Conservation (phyloP, 2,113 vertebrate species). For the Dipodomys ordii region DNA sequence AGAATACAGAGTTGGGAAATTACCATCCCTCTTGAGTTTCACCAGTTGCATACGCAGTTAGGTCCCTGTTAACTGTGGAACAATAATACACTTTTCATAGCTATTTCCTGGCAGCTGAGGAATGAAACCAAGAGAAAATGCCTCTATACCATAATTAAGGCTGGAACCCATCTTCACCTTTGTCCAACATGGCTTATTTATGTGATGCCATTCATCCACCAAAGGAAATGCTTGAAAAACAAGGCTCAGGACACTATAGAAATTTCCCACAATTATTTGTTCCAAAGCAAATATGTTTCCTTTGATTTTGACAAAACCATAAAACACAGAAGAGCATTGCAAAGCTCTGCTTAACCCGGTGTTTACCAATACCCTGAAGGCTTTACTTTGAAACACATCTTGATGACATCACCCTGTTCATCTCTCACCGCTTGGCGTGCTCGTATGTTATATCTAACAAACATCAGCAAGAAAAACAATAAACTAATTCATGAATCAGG, state of each 20-base stretch:
- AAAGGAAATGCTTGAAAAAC: constrained; percentile 63
- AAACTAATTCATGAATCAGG: constrained; percentile 31
- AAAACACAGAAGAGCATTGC: constrained; percentile 67
- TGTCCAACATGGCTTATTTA: constrained; percentile 17
- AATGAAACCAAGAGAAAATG: constrained; percentile 34
- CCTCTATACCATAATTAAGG: constrained; percentile 4
- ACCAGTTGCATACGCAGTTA: neutral
- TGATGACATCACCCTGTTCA: constrained; percentile 62
- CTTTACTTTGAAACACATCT: constrained; percentile 58
- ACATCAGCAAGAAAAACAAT: constrained; percentile 31
- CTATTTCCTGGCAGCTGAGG: constrained; percentile 35
- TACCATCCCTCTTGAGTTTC: neutral
- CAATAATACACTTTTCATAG: neutral
- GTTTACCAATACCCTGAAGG: constrained; percentile 76
- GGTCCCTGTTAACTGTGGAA: constrained; percentile 8
- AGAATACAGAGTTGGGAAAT: neutral
- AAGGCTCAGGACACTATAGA: constrained; percentile 62
- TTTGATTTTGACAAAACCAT: constrained; percentile 80
- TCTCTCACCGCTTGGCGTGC: constrained; percentile 60
- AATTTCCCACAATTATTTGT: constrained; percentile 76
- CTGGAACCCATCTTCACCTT: constrained; percentile 21
- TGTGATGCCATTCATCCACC: constrained; percentile 44
- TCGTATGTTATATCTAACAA: constrained; percentile 19
- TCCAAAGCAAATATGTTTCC: constrained; percentile 75
- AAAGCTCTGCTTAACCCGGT: constrained; percentile 50